Evolutionary conservation across 2,797 vertebrate species (phyloP).

Genomic region (Bucorvus abyssinicus): DNA sequence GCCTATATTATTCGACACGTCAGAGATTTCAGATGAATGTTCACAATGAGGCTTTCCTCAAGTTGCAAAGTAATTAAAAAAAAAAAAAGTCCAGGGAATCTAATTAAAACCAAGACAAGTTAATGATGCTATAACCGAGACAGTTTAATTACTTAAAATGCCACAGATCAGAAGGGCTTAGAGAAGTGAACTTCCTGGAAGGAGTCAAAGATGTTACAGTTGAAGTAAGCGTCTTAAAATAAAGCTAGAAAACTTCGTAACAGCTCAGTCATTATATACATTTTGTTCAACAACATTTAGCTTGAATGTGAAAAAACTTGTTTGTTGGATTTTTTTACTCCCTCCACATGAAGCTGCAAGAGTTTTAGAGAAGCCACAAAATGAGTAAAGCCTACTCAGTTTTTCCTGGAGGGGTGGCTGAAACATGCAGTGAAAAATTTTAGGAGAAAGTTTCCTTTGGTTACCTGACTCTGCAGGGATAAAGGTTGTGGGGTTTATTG

Average conservation of each 20-base stretch:
- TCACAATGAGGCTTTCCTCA: slow-evolving; percentile 37
- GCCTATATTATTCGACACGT: slow-evolving; percentile 63
- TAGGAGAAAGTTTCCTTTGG: background rate
- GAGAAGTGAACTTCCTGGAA: slow-evolving; percentile 44
- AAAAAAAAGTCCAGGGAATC: background rate
- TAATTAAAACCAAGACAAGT: slow-evolving; percentile 68
- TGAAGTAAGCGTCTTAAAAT: slow-evolving; percentile 1
- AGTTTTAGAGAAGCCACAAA: background rate
- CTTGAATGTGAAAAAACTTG: background rate
- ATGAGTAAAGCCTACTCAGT: background rate
- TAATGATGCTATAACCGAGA: slow-evolving; percentile 44
- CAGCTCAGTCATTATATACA: background rate
- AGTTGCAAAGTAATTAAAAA: slow-evolving; percentile 57
- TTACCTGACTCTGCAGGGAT: background rate
- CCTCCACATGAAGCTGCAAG: background rate
- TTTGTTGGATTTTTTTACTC: background rate
- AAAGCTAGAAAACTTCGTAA: background rate
- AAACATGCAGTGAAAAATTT: background rate
- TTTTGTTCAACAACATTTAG: background rate
- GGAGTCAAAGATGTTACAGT: background rate
- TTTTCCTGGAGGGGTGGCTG: background rate
- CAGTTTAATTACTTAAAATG: slow-evolving; percentile 64
- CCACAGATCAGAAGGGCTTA: slow-evolving; percentile 27
- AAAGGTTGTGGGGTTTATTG: background rate
- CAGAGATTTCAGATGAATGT: slow-evolving; percentile 52